Conservation (phyloP, 1,140 invertebrate genomes). For the Drosophila arizonae region DNA sequence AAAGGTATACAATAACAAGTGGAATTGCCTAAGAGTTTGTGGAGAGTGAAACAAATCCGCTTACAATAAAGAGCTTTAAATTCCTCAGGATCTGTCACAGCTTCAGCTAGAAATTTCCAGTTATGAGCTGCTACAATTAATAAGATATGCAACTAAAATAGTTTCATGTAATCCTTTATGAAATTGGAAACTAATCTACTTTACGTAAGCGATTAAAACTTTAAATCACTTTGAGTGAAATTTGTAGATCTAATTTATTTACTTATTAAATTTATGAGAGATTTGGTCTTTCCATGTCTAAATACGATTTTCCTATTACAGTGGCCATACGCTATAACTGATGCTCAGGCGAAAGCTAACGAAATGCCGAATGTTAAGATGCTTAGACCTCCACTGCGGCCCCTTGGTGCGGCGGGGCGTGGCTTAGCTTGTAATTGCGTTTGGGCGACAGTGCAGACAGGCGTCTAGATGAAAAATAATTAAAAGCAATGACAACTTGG, state of each 20-base stretch:
- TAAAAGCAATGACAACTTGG: conserved; percentile 75
- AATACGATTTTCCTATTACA: too few species aligned
- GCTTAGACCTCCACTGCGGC: not conserved
- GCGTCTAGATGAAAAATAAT: conserved; percentile 71
- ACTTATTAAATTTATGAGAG: not conserved
- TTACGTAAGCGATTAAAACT: not conserved
- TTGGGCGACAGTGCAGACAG: conserved; percentile 11
- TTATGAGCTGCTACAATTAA: too few species aligned
- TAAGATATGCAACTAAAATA: too few species aligned
- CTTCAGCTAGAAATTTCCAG: too few species aligned
- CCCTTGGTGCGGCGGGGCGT: conserved; percentile 5
- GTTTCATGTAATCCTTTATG: too few species aligned
- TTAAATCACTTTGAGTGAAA: not conserved
- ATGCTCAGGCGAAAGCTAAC: conserved; percentile 26
- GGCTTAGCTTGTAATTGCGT: conserved; percentile 44
- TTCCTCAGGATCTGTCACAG: too few species aligned
- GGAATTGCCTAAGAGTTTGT: too few species aligned
- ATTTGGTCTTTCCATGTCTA: not conserved
- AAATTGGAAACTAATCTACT: too few species aligned
- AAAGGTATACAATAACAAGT: too few species aligned
- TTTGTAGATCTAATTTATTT: not conserved
- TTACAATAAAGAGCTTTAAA: too few species aligned
- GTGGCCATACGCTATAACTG: conserved; percentile 1
- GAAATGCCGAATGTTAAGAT: conserved; percentile 3
- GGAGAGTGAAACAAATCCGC: too few species aligned